Evolutionary conservation across 30 jellyfish, hydroid and myxozoan genomes (phyloP).

Genomic region (Cassiopea xamachana): DNA sequence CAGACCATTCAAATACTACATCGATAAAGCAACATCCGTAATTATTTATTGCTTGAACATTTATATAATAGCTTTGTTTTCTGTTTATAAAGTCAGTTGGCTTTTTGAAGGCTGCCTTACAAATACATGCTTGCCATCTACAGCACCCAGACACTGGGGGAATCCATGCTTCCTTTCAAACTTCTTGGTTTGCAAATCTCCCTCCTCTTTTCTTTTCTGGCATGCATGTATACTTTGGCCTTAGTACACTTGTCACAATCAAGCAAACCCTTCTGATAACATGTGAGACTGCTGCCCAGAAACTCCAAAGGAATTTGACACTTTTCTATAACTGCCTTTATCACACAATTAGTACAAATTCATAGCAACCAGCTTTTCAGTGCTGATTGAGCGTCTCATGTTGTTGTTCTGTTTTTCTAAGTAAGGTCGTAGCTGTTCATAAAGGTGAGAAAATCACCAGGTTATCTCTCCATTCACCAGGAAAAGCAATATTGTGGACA

Average conservation of each 20-base stretch:
- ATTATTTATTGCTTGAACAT: slow-evolving; percentile 33
- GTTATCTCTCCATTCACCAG: not conserved
- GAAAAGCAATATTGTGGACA: not conserved
- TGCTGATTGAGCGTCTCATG: not conserved
- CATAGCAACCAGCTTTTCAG: slow-evolving; percentile 13
- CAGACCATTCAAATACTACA: slow-evolving; percentile 63
- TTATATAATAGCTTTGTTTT: slow-evolving; percentile 18
- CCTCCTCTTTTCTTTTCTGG: not conserved
- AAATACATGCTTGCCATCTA: slow-evolving; percentile 63
- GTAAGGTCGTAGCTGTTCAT: not conserved
- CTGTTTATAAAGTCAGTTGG: slow-evolving; percentile 21
- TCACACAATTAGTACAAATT: slow-evolving; percentile 14
- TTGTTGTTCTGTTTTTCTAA: not conserved
- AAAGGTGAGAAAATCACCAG: not conserved
- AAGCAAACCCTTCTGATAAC: not conserved
- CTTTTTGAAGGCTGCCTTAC: slow-evolving; percentile 24
- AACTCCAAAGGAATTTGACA: slow-evolving; percentile 4
- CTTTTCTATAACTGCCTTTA: slow-evolving; percentile 17
- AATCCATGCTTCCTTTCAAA: slow-evolving; percentile 37
- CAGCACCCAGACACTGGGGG: slow-evolving; percentile 50
- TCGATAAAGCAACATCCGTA: slow-evolving; percentile 33
- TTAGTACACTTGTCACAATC: not conserved
- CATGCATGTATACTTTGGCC: not conserved
- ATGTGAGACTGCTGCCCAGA: not conserved
- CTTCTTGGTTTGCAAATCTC: not conserved